Percentiles rank a stretch among this genome's conserved stretches.
These are phyloP conservation scores for Eupeodes luniger DNA, from an alignment of 2,888 invertebrate species.

Conservation along the genomic window DNA sequence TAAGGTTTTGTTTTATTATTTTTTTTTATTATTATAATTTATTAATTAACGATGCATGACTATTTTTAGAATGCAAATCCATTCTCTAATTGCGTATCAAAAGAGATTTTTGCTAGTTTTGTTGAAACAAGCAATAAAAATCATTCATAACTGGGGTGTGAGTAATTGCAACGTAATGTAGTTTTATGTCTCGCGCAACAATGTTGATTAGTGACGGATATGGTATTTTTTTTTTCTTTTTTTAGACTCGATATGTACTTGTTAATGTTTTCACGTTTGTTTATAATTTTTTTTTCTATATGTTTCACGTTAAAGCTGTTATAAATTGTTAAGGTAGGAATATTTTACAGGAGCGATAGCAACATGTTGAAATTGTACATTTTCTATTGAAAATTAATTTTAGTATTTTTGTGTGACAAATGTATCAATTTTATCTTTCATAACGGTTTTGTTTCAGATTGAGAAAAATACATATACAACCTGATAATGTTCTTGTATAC, in stretches of 20 bases:
- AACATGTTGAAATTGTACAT: not conserved
- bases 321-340: not conserved
- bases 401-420: no score
- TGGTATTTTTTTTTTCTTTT: not conserved
- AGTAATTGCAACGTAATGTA: constrained; percentile 31
- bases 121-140: constrained; percentile 19
- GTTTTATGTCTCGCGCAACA: constrained; percentile 9
- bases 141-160: constrained; percentile 40
- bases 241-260: not conserved
- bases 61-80: constrained; percentile 66
- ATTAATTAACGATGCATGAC: constrained; percentile 63
- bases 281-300: not conserved
- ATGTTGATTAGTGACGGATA: constrained; percentile 19
- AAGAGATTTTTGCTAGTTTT: constrained; percentile 41
- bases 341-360: not conserved
- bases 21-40: constrained; percentile 6
- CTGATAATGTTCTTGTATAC: no score
- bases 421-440: no score
- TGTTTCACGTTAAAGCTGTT: not conserved
- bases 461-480: no score
- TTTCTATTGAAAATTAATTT: no score
- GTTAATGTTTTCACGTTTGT: not conserved
- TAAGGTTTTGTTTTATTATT: constrained; percentile 34
- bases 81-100: constrained; percentile 51
- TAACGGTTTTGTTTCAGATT: no score